Evolutionary conservation across 2,888 invertebrate genomes (phyloP).

Genomic region (Drosophila picticornis): DNA sequence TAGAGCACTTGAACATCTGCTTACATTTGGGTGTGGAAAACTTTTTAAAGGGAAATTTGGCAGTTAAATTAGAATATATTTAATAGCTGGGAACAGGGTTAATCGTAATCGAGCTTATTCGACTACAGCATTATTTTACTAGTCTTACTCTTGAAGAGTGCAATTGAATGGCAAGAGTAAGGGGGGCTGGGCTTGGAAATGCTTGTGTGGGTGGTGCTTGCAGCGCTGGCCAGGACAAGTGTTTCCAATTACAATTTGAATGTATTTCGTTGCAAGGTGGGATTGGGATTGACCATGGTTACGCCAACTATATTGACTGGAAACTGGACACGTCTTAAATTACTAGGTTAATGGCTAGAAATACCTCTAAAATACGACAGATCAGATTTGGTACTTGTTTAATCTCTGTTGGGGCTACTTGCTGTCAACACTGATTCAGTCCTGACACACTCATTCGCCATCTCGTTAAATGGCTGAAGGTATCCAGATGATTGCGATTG

Average conservation of each 20-base stretch:
- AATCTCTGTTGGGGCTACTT: not conserved
- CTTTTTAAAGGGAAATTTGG: not conserved
- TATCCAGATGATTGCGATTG: constrained; percentile 1
- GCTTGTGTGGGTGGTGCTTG: not conserved
- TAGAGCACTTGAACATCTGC: not conserved
- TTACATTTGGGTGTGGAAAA: not conserved
- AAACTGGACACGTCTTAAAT: not conserved
- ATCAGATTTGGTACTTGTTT: not conserved
- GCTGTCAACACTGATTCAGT: not conserved
- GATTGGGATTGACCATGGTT: not conserved
- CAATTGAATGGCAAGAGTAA: not conserved
- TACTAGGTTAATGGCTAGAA: not conserved
- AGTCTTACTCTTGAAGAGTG: not conserved
- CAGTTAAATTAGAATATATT: not conserved
- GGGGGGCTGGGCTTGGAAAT: not conserved
- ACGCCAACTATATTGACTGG: not conserved
- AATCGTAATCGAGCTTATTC: not conserved
- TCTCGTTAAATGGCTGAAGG: not conserved
- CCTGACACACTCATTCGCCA: not conserved
- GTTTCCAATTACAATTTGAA: not conserved
- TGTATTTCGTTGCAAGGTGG: not conserved
- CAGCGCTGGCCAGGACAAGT: not conserved
- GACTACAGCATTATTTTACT: not conserved
- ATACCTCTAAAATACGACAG: not conserved
- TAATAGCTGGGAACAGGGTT: not conserved